Evolutionary conservation across 1,140 invertebrate genomes (phyloP).

Genomic region (Galendromus occidentalis): DNA sequence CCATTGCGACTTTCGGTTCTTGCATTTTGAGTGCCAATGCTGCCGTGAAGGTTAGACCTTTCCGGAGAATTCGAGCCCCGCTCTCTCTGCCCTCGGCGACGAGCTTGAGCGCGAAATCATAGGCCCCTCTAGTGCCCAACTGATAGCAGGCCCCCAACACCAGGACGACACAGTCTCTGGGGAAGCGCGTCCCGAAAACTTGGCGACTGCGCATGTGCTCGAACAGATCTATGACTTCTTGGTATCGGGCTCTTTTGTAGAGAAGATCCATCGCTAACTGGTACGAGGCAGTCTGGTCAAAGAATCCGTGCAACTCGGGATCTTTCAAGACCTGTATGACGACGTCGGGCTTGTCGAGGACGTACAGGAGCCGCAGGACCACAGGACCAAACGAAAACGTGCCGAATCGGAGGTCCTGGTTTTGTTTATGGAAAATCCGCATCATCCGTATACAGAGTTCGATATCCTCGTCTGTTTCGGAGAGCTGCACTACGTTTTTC

Average conservation of each 20-base stretch:
- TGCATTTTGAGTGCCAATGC: constrained; percentile 44
- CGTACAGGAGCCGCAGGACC: constrained; percentile 52
- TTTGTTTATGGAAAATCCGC: constrained; percentile 44
- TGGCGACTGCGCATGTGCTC: constrained; percentile 29
- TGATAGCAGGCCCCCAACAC: constrained; percentile 49
- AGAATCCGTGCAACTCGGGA: constrained; percentile 39
- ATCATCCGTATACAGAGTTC: constrained; percentile 28
- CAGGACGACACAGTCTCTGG: constrained; percentile 42
- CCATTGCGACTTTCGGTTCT: constrained; percentile 40
- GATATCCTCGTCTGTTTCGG: constrained; percentile 38
- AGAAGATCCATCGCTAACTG: constrained; percentile 49
- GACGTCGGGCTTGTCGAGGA: constrained; percentile 42
- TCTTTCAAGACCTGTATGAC: constrained; percentile 35
- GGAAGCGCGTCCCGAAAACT: constrained; percentile 38
- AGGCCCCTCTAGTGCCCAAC: constrained; percentile 43
- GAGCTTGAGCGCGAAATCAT: constrained; percentile 39
- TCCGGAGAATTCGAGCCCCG: constrained; percentile 36
- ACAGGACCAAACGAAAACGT: constrained; percentile 60
- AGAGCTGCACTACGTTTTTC: constrained; percentile 53
- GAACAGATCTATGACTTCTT: constrained; percentile 41
- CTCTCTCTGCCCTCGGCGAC: constrained; percentile 36
- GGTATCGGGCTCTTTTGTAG: constrained; percentile 44
- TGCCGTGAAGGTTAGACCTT: constrained; percentile 39
- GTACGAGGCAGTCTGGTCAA: constrained; percentile 46
- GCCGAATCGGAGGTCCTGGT: constrained; percentile 47